Evolutionary conservation across 2,888 invertebrate species (phyloP).

Genomic region (Eulithis testata): DNA sequence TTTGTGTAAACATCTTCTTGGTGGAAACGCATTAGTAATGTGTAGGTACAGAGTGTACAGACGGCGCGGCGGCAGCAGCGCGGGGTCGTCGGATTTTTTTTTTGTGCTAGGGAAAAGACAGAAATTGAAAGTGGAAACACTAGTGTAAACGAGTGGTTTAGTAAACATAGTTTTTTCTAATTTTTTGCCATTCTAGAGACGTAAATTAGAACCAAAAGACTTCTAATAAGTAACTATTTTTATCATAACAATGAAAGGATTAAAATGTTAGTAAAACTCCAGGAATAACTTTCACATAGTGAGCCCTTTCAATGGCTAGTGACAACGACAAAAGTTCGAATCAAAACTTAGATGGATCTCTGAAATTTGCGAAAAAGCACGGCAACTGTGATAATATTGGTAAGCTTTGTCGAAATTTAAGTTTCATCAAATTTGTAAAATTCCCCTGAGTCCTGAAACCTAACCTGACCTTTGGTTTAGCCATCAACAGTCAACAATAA

Average conservation of each 20-base stretch:
- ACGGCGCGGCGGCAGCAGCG: too few relatives aligned
- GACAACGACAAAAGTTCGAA: constrained; percentile 81
- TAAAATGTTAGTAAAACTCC: constrained; percentile 30
- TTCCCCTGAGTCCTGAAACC: not conserved
- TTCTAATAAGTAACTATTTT: constrained; percentile 45
- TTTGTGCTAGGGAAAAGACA: too few relatives aligned
- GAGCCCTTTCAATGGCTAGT: constrained; percentile 80
- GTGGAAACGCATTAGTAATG: too few relatives aligned
- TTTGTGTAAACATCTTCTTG: too few relatives aligned
- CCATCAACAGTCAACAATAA: too few relatives aligned
- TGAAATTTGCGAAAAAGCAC: constrained; percentile 72
- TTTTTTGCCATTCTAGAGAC: constrained; percentile 33
- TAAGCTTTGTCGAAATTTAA: constrained; percentile 47
- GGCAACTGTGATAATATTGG: constrained; percentile 65
- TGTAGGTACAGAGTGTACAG: too few relatives aligned
- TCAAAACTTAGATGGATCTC: constrained; percentile 75
- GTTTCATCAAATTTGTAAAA: not conserved
- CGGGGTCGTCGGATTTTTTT: too few relatives aligned
- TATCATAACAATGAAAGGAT: constrained; percentile 19
- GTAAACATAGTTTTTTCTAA: constrained; percentile 67
- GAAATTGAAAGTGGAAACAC: too few relatives aligned
- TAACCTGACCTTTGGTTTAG: too few relatives aligned
- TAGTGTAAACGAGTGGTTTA: constrained; percentile 27
- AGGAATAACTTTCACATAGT: constrained; percentile 31
- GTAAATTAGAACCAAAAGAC: constrained; percentile 45